phyloP scores from a whole-genome alignment of 2,888 invertebrate genomes.

The Notodonta dromedarius region DNA sequence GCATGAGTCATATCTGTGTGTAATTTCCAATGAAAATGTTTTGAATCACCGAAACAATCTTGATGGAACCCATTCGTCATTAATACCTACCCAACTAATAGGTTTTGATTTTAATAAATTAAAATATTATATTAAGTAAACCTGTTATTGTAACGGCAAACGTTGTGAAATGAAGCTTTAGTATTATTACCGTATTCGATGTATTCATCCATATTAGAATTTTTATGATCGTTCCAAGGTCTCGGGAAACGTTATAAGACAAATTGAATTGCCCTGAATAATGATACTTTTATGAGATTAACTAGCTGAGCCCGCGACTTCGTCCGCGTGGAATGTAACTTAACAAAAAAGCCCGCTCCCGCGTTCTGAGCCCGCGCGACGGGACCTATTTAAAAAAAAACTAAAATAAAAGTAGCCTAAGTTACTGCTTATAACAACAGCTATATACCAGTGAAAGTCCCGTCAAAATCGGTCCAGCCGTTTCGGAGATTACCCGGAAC shows the following conservation, averaged over 20 bases:
- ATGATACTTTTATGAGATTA: background rate
- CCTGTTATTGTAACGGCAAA: constrained; percentile 5
- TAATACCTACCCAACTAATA: background rate
- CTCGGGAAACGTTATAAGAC: background rate
- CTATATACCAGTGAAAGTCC: too few relatives aligned
- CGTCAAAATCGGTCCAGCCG: too few relatives aligned
- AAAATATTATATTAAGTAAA: constrained; percentile 1
- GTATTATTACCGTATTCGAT: background rate
- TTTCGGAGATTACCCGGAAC: too few relatives aligned
- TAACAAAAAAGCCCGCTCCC: too few relatives aligned
- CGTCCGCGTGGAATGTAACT: too few relatives aligned
- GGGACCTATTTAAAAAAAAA: too few relatives aligned
- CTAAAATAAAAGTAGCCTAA: too few relatives aligned
- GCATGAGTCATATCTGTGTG: background rate
- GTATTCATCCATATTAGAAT: background rate
- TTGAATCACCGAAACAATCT: background rate
- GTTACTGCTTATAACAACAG: too few relatives aligned
- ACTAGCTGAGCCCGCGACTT: too few relatives aligned
- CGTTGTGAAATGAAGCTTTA: constrained; percentile 1
- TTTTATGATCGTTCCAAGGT: background rate
- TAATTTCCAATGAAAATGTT: background rate
- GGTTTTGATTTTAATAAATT: constrained; percentile 4
- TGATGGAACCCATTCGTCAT: background rate
- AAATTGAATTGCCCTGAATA: background rate
- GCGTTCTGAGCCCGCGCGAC: too few relatives aligned